Evolutionary conservation across 1,140 invertebrate genomes (phyloP), one percentile per base, ranked within the genome.

Genomic region (Drosophila navojoa): DNA sequence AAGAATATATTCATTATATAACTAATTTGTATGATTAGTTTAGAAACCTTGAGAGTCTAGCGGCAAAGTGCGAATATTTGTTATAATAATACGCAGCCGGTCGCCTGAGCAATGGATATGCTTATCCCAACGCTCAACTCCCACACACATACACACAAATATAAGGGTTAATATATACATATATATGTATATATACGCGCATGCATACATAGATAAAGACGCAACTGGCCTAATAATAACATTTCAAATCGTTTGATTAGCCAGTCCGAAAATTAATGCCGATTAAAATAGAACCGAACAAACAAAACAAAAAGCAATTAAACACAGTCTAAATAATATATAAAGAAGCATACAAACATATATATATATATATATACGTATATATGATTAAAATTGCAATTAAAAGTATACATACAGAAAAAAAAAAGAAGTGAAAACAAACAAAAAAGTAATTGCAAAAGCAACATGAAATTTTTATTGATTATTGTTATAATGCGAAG

Each of bases 401-500:
- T 80, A 64, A 35, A 76, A 72, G 49, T 64, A 64, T 58, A 74
- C 22, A 69, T 32, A 38, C 47, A 52, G 35, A 16, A 35, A 58
- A 15, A 59, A 22, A 64, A 40, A 71, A 35, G n/a, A 64, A 44
- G 45, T 44, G 42, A 32, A 44, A 13, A 69, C n/a, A n/a, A 53
- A 45, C 7, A 16, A 38, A 29, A 47, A 81, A 87, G 84, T 89
- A 87, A 89, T 87, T 87, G 84, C 79, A 79, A 79, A 81, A 78
- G 63, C 77, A 69, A 77, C 76, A 87, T 87, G 79, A 89, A 87
- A 79, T 82, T 87, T 87, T 77, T 75, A 89, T 80, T 90, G 84
- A 90, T 86, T 90, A 90, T 85, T 90, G 85, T 85, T 90, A 91
- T 79, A 91, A 91, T 90, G 90, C 90, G 80, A 91, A 91, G 90